These are phyloP conservation scores for Irena cyanogastra DNA, from an alignment of 2,113 vertebrate species.

Conservation along the genomic window DNA sequence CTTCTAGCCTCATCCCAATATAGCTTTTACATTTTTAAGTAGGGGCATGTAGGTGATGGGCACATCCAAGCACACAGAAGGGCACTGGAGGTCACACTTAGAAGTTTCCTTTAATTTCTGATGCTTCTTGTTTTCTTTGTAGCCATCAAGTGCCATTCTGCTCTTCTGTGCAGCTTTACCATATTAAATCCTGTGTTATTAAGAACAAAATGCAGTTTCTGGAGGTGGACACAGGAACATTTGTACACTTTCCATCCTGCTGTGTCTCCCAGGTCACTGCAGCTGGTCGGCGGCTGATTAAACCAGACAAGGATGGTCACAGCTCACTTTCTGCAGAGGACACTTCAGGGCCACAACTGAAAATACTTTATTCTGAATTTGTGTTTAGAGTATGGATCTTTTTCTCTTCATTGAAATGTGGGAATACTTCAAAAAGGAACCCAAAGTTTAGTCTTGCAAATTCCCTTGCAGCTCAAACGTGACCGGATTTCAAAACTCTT, in stretches of 20 bases:
- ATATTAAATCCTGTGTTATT: neutral
- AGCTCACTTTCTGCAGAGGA: neutral
- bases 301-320: accelerated
- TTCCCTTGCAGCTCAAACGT: neutral
- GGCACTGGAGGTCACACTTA: neutral
- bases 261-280: neutral
- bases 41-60: neutral
- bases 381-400: neutral
- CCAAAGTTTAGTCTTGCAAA: neutral
- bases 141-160: neutral
- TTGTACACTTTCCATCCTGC: neutral
- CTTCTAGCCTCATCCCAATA: neutral
- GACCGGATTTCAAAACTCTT: neutral
- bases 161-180: neutral
- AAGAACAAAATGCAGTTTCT: neutral
- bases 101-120: neutral
- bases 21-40: neutral
- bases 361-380: neutral
- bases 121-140: neutral
- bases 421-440: neutral
- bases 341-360: neutral
- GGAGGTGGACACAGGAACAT: neutral
- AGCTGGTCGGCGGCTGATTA: neutral
- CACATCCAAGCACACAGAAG: neutral
- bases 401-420: neutral